These are phyloP conservation scores for Myocastor coypus DNA, from an alignment of 2,113 vertebrate genomes.

Conservation along the genomic window DNA sequence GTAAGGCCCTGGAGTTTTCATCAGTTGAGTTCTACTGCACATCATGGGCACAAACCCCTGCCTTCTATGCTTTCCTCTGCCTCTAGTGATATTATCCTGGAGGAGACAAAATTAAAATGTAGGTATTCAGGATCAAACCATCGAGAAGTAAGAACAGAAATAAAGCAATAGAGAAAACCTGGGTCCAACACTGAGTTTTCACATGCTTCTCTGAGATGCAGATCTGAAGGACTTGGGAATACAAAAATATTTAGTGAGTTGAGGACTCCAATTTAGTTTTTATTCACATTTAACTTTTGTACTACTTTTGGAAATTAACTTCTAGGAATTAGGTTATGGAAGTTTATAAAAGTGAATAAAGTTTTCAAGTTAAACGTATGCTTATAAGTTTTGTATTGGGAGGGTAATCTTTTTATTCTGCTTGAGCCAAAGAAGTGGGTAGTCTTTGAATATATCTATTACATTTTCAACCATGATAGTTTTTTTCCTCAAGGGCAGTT, in stretches of 20 bases:
- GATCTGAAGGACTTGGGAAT: neutral
- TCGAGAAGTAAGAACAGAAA: constrained; percentile 12
- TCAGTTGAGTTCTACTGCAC: neutral
- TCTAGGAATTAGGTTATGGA: constrained; percentile 49
- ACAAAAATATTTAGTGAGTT: constrained; percentile 38
- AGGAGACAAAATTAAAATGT: constrained; percentile 13
- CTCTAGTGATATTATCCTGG: neutral
- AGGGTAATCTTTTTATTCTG: constrained; percentile 77
- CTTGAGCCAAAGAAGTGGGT: constrained; percentile 83
- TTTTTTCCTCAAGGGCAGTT: constrained; percentile 85
- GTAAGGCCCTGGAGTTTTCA: neutral
- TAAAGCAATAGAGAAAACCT: neutral
- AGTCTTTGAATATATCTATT: constrained; percentile 84
- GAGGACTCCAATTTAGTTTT: neutral
- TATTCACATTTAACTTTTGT: constrained; percentile 52
- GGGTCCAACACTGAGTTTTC: neutral
- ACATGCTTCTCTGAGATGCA: neutral
- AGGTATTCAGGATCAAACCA: neutral
- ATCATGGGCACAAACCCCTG: neutral
- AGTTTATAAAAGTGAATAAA: constrained; percentile 29
- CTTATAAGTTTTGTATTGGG: constrained; percentile 54
- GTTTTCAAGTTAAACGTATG: constrained; percentile 52
- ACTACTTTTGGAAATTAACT: constrained; percentile 34
- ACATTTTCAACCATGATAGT: constrained; percentile 87
- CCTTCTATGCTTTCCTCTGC: neutral